Evolutionary conservation across 2,888 invertebrate species (phyloP).

Genomic region (Dynastes maya): DNA sequence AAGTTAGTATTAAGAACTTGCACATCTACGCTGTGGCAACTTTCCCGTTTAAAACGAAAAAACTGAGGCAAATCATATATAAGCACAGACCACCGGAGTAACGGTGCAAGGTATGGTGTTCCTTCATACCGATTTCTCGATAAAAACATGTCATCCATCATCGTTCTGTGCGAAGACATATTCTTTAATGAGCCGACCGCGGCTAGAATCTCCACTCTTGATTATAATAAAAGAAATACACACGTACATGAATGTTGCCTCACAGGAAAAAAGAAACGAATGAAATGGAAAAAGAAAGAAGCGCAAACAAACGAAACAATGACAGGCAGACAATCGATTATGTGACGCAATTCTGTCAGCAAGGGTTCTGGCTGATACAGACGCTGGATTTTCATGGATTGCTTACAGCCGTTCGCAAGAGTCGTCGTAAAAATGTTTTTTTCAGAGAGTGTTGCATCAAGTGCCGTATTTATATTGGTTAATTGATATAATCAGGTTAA

Average conservation of each 20-base stretch:
- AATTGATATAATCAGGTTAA: no score
- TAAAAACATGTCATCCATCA: conserved; percentile 69
- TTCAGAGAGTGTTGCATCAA: no score
- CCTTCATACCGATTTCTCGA: conserved; percentile 66
- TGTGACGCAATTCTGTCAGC: conserved; percentile 43
- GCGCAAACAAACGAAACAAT: conserved; percentile 37
- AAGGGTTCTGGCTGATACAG: conserved; percentile 4
- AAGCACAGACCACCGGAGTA: conserved; percentile 62
- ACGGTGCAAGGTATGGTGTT: conserved; percentile 64
- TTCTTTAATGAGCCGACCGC: conserved; percentile 69
- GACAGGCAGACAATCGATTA: conserved; percentile 43
- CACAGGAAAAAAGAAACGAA: conserved; percentile 15
- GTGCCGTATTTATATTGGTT: no score
- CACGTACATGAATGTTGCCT: conserved; percentile 37
- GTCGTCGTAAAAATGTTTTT: no score
- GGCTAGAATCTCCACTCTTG: conserved; percentile 58
- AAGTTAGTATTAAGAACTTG: conserved; percentile 1
- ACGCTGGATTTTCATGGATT: conserved; percentile 7
- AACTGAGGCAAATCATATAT: conserved; percentile 50
- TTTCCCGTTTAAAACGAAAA: conserved; percentile 31
- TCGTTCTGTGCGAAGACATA: conserved; percentile 67
- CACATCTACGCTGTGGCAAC: background rate
- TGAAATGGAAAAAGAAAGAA: conserved; percentile 1
- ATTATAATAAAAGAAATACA: conserved; percentile 51
- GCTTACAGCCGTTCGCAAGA: conserved; percentile 1